Evolutionary conservation across 2,113 vertebrate species (phyloP), one percentile per base, ranked within the genome.

Genomic region (Notarius lentiginosus): DNA sequence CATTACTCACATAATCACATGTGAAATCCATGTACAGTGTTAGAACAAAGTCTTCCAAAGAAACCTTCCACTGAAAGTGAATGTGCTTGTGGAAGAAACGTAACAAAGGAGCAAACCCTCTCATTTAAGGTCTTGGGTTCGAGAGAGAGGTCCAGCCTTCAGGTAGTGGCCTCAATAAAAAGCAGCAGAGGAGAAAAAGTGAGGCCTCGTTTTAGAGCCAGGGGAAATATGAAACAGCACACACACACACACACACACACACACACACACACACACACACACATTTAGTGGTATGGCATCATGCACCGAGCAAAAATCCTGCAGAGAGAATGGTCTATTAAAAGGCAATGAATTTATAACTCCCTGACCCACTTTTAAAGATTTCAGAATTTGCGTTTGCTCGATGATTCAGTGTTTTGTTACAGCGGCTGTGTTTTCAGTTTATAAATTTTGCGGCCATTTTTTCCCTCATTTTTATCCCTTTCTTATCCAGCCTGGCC

Each of bases 381-480:
- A 93, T 90, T 60, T 89, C 88, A 87, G 88, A 91, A 92, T 90
- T 92, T 92, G 63, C 51, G 91, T 82, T 94, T 88, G 93, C 90
- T 92, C 91, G 84, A 88, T 91, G 90, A 88, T 91, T 93, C 91
- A 86, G 88, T 88, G 90, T 93, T 90, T 90, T 91, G 94, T 94
- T 93, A 94, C 95, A 92, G 91, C 84, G 92, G 93, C 87, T 92
- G 91, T 95, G 91, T 94, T 96, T 95, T 92, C 91, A 93, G 87
- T 95, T 95, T 90, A 94, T 96, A 96, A 96, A 96, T 95, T 94
- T 96, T 92, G 93, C 93, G 88, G 94, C 94, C 94, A 94, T 87
- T 89, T 91, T 92, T 90, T 88, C 77, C 49, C 61, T 7, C 9
- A 15, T 72, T 12, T 66, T 18, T 41, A 70, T 24, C 14, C 2